Conservation (phyloP, 2,888 invertebrate genomes). For the Drosophila mettleri region DNA sequence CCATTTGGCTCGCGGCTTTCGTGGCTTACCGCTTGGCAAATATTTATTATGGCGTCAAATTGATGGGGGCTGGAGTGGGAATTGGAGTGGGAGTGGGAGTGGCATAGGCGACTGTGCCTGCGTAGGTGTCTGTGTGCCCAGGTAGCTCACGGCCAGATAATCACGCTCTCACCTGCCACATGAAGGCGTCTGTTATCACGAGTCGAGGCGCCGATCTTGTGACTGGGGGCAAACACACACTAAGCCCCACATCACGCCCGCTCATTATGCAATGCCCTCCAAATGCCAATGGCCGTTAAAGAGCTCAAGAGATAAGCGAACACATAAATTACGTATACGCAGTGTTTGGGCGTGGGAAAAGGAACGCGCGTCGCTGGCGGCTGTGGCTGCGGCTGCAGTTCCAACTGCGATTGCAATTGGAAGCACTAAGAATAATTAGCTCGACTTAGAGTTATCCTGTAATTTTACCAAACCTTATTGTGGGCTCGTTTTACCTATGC, state of each 20-base stretch:
- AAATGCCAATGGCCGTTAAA: slow-evolving; percentile 42
- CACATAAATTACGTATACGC: slow-evolving; percentile 59
- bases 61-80: background rate
- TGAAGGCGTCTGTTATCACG: slow-evolving; percentile 35
- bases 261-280: slow-evolving; percentile 45
- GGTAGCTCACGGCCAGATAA: slow-evolving; percentile 14
- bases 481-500: too few species aligned
- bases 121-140: slow-evolving; percentile 9
- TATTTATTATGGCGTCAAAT: slow-evolving; percentile 45
- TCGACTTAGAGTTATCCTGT: slow-evolving; percentile 3
- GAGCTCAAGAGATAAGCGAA: slow-evolving; percentile 35
- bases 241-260: background rate
- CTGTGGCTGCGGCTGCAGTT: background rate
- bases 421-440: too few species aligned
- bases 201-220: slow-evolving; percentile 38
- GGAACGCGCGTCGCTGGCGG: too few species aligned
- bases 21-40: slow-evolving; percentile 55
- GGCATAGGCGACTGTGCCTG: slow-evolving; percentile 3
- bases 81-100: background rate
- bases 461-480: background rate
- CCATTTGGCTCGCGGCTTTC: slow-evolving; percentile 36
- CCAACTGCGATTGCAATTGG: background rate
- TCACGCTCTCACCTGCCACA: slow-evolving; percentile 24
- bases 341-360: slow-evolving; percentile 1
- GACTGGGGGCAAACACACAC: slow-evolving; percentile 28